Evolutionary conservation across 2,797 vertebrate species (phyloP), one percentile per base, ranked within the genome.

Genomic region (Antennarius maculatus): DNA sequence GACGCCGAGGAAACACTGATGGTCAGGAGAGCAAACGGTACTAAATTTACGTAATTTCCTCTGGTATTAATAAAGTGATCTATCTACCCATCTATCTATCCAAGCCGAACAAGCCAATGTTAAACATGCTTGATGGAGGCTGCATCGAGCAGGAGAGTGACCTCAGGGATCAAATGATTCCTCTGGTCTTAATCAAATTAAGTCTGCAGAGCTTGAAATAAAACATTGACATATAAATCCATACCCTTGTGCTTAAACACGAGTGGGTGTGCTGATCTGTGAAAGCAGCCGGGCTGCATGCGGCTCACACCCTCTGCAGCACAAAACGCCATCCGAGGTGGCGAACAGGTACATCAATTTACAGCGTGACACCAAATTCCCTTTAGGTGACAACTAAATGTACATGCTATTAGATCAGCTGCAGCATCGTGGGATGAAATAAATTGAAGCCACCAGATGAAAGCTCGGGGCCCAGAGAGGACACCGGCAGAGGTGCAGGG

Each of bases 321-420:
- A 79, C 82, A 83, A 79, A 34, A 86, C 48, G 69, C 84, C 80
- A 81, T 89, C 83, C 77, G 66, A 75, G 81, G 81, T 82, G 60
- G 79, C 85, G 74, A 86, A 84, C 85, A 84, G 83, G 82, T 84
- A 76, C 83, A 89, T 92, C 81, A 84, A 87, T 90, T 89, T 77
- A 51, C 54, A 75, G 85, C 74, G 61, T 86, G 88, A 88, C 87
- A 82, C 76, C 76, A 86, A 85, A 83, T 79, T 83, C 83, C 84
- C 88, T 86, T 83, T 61, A 76, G 88, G 87, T 86, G 85, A 91
- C 82, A 88, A 79, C 84, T 76, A 77, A 86, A 86, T 81, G 85
- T 86, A 85, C 88, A 89, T 79, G 88, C 85, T 77, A 86, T 90
- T 88, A 89, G 87, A 91, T 88, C 80, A 85, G 83, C 85, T 79